Percentiles rank a stretch among this genome's conserved stretches.
These are phyloP conservation scores for Stigmatopora argus DNA, from an alignment of 2,113 vertebrate genomes.

Conservation along the genomic window DNA sequence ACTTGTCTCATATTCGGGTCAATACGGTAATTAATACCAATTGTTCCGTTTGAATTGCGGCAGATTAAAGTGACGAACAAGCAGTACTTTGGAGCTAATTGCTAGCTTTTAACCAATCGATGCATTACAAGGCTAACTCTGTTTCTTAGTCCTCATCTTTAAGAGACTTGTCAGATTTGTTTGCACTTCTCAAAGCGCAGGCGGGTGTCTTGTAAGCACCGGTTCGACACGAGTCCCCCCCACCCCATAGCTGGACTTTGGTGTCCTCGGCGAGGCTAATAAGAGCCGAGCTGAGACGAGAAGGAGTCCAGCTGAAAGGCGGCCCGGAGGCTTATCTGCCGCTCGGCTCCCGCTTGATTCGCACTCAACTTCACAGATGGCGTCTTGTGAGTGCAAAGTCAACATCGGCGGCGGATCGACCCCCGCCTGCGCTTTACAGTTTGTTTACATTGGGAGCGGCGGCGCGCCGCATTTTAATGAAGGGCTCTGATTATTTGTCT, in stretches of 20 bases:
- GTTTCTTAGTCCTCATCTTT: background rate
- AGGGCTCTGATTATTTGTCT: constrained; percentile 37
- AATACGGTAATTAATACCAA: background rate
- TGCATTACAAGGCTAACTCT: too few species aligned
- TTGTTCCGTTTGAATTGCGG: background rate
- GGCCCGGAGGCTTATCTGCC: constrained; percentile 56
- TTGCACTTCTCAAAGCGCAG: background rate
- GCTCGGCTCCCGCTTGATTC: constrained; percentile 36
- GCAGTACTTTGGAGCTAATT: background rate
- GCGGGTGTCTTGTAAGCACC: background rate
- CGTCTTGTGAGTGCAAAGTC: constrained; percentile 31
- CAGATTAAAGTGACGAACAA: background rate
- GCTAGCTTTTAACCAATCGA: background rate
- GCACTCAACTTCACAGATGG: constrained; percentile 54
- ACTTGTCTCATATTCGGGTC: too few species aligned
- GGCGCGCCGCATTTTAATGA: constrained; percentile 32
- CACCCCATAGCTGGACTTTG: constrained; percentile 34
- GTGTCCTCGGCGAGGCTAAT: constrained; percentile 61
- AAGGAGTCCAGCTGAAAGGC: constrained; percentile 46
- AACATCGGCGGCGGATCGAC: constrained; percentile 32
- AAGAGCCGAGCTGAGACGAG: constrained; percentile 25
- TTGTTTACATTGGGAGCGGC: background rate
- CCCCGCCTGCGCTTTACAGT: constrained; percentile 21
- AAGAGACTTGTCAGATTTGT: background rate
- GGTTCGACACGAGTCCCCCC: constrained; percentile 9